These are phyloP conservation scores for Hyles euphorbiae DNA, from an alignment of 1,140 invertebrate species.

Conservation along the genomic window DNA sequence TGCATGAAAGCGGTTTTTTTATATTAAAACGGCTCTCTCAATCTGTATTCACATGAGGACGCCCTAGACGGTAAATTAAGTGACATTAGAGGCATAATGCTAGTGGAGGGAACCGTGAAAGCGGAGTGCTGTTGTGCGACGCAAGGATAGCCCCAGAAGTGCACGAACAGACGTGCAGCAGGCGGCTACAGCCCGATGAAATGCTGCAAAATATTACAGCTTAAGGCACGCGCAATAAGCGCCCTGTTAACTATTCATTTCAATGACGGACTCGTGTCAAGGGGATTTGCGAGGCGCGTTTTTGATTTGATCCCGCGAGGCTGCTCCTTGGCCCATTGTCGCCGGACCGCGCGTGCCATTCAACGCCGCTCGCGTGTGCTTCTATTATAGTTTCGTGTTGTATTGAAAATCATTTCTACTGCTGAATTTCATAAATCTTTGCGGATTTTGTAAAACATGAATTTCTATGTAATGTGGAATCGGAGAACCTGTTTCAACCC, in stretches of 20 bases:
- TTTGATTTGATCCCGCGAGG: neutral
- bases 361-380: no score
- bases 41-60: conserved; percentile 69
- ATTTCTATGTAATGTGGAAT: no score
- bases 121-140: conserved; percentile 56
- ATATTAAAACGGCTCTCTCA: conserved; percentile 69
- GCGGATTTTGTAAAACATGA: neutral
- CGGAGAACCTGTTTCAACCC: no score
- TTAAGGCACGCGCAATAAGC: neutral
- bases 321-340: neutral
- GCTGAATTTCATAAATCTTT: no score
- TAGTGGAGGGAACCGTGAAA: conserved; percentile 59
- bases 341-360: neutral
- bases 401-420: no score
- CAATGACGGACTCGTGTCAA: no score
- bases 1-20: conserved; percentile 57
- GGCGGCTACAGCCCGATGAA: conserved; percentile 5
- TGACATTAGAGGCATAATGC: conserved; percentile 73
- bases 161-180: conserved; percentile 21
- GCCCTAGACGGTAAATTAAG: conserved; percentile 72
- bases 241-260: no score
- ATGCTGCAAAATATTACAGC: conserved; percentile 4
- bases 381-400: no score
- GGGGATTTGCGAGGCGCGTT: neutral
- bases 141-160: conserved; percentile 44